Evolutionary conservation across 1,140 invertebrate species (phyloP).

Genomic region (Dufourea novaeangliae): DNA sequence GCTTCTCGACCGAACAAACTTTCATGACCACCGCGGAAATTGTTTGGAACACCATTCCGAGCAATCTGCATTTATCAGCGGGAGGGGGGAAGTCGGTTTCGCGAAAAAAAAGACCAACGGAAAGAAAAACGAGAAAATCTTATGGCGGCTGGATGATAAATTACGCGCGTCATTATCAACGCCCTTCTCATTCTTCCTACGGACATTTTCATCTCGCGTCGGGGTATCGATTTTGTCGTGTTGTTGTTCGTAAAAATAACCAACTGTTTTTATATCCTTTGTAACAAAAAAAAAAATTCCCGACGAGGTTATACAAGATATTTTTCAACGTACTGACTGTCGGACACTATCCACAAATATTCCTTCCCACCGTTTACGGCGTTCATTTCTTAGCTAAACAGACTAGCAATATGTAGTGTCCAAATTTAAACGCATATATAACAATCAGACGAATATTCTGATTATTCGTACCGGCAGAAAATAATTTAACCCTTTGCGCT

Average conservation of each 20-base stretch:
- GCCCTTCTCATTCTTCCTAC: not conserved
- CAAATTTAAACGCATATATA: no score
- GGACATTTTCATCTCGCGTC: slow-evolving; percentile 19
- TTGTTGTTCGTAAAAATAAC: slow-evolving; percentile 36
- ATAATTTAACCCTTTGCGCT: no score
- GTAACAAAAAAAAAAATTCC: not conserved
- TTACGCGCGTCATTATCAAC: slow-evolving; percentile 31
- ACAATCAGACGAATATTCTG: no score
- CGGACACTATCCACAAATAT: no score
- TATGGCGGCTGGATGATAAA: slow-evolving; percentile 12
- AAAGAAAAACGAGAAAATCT: slow-evolving; percentile 17
- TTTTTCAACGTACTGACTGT: not conserved
- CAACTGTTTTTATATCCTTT: not conserved
- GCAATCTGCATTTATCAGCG: slow-evolving; percentile 49
- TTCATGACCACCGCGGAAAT: slow-evolving; percentile 47
- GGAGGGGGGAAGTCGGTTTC: no score
- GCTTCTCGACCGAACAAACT: slow-evolving; percentile 52
- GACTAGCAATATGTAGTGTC: no score
- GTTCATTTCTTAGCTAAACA: no score
- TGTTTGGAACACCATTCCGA: slow-evolving; percentile 41
- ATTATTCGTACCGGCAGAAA: no score
- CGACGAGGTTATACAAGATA: not conserved
- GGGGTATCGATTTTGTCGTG: slow-evolving; percentile 9
- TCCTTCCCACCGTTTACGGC: no score
- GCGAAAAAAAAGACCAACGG: not conserved